Percentiles rank a stretch among this genome's conserved stretches.
phyloP scores from a whole-genome alignment of 2,797 vertebrate species.

The Ctenochaetus hawaiiensis region DNA sequence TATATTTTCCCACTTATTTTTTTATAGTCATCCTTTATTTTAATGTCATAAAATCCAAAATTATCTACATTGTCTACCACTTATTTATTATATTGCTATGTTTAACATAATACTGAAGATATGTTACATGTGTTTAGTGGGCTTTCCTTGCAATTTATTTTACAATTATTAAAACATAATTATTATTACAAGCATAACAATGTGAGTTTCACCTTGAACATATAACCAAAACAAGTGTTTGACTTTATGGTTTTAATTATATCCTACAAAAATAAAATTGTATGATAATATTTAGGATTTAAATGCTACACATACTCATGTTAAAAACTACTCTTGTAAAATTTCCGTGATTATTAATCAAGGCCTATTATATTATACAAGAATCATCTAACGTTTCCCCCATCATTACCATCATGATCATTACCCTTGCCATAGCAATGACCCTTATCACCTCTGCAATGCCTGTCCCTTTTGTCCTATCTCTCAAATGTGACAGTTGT shows the following conservation, averaged over 20 bases:
- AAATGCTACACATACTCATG: background rate
- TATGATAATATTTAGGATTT: background rate
- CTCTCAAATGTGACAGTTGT: conserved; percentile 57
- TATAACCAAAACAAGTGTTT: background rate
- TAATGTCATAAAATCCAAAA: background rate
- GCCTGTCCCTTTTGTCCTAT: background rate
- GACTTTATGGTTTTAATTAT: background rate
- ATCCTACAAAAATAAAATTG: background rate
- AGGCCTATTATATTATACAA: background rate
- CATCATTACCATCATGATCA: background rate
- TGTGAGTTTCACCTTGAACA: background rate
- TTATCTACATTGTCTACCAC: no score
- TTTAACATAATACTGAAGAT: background rate
- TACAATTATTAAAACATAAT: background rate
- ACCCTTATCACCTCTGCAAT: conserved; percentile 22
- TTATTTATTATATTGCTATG: no score
- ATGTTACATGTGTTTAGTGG: background rate
- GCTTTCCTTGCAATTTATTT: background rate
- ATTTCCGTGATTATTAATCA: background rate
- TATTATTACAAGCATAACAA: no score
- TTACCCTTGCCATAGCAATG: conserved; percentile 36
- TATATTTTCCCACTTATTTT: background rate
- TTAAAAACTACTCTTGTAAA: background rate
- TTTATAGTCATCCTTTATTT: background rate
- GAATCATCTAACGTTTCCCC: no score